Evolutionary conservation across 2,797 vertebrate species (phyloP).

Genomic region (Lerista edwardsae): DNA sequence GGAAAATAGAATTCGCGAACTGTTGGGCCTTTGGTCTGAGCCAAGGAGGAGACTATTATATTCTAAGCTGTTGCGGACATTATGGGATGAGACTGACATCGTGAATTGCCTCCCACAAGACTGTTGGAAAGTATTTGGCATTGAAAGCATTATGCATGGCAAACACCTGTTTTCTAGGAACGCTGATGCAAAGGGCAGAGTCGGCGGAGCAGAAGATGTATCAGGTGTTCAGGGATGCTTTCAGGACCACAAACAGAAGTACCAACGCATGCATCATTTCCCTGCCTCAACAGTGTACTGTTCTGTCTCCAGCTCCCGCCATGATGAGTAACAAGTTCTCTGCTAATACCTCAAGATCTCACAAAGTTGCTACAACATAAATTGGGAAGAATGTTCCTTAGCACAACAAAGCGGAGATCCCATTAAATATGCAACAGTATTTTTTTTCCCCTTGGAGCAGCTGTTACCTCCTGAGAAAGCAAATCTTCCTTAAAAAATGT

Average conservation of each 20-base stretch:
- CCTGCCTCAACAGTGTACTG: constrained; percentile 23
- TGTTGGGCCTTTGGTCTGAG: neutral
- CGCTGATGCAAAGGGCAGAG: neutral
- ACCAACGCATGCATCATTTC: neutral
- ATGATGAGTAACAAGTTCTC: constrained; percentile 24
- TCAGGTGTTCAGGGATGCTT: neutral
- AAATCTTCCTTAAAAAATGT: constrained; percentile 64
- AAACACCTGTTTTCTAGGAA: neutral
- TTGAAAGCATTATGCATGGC: neutral
- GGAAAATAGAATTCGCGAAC: neutral
- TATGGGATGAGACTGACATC: neutral
- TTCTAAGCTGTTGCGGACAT: neutral
- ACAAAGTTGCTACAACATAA: constrained; percentile 25
- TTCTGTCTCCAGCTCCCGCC: constrained; percentile 62
- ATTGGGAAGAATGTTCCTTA: constrained; percentile 27
- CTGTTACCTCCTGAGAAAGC: constrained; percentile 53
- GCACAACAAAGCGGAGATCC: neutral
- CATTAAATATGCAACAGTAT: constrained; percentile 58
- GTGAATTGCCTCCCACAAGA: neutral
- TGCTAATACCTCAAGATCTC: constrained; percentile 42
- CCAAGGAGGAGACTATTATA: too few species aligned
- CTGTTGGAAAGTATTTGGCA: neutral
- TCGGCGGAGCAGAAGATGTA: neutral
- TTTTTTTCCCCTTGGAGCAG: constrained; percentile 24
- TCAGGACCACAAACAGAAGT: neutral